Percentiles rank a stretch among this genome's conserved stretches.
phyloP scores from a whole-genome alignment of 2,113 vertebrate genomes.

The Cynopterus brachyotis region DNA sequence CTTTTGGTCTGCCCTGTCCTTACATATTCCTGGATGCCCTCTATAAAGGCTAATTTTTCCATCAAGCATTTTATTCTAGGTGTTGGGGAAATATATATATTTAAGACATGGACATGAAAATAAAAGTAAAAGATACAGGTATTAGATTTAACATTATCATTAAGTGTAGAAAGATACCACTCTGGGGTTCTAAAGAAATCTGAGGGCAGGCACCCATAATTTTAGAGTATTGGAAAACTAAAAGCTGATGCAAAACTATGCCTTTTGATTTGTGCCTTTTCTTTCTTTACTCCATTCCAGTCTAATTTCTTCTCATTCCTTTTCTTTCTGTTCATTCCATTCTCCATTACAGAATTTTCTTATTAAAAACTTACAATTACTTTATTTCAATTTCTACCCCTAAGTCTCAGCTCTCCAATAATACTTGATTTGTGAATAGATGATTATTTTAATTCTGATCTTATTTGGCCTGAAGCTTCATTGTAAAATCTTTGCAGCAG shows the following conservation, averaged over 20 bases:
- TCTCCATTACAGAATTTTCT: conserved; percentile 19
- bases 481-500: conserved; percentile 22
- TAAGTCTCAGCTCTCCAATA: not conserved
- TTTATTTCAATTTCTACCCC: conserved; percentile 17
- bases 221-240: not conserved
- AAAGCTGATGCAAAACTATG: not conserved
- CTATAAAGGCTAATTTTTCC: not conserved
- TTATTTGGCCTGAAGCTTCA: conserved; percentile 40
- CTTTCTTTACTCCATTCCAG: not conserved
- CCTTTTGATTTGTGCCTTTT: conserved; percentile 16
- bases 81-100: not conserved
- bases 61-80: not conserved
- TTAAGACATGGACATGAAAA: not conserved
- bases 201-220: not conserved
- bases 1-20: not conserved
- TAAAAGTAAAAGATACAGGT: not conserved
- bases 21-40: not conserved
- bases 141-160: not conserved
- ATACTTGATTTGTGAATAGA: conserved; percentile 1
- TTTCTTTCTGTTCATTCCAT: conserved; percentile 11
- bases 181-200: not conserved
- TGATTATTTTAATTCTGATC: conserved; percentile 44
- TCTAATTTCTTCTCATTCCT: not conserved
- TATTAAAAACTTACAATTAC: not conserved
- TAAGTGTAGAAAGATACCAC: not conserved